phyloP scores from a whole-genome alignment of 2,888 invertebrate species.

The Linnaemya tessellans region DNA sequence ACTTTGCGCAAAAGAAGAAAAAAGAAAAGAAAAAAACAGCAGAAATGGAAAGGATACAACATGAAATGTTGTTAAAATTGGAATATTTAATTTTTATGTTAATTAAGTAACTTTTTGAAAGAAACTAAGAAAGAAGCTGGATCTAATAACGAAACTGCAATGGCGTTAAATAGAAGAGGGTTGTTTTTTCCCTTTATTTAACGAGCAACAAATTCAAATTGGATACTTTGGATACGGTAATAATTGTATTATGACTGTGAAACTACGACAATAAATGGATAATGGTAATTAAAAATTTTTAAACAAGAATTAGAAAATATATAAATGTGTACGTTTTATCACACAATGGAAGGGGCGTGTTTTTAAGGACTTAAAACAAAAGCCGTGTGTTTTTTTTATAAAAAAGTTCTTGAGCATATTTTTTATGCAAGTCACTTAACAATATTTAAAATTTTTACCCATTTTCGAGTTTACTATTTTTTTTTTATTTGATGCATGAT shows the following conservation, averaged over 20 bases:
- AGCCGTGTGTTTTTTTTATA: neutral
- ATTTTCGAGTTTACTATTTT: too few species aligned
- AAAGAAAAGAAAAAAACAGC: constrained; percentile 22
- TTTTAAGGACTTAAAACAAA: neutral
- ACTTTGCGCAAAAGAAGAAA: neutral
- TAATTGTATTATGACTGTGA: constrained; percentile 52
- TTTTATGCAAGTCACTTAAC: too few species aligned
- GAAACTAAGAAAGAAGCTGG: constrained; percentile 1
- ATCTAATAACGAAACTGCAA: constrained; percentile 19
- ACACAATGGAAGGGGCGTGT: constrained; percentile 40
- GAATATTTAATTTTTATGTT: constrained; percentile 73
- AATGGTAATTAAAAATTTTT: constrained; percentile 49
- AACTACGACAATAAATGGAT: constrained; percentile 6
- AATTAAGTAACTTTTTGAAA: constrained; percentile 57
- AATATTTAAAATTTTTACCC: too few species aligned
- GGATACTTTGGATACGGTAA: constrained; percentile 60
- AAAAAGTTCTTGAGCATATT: too few species aligned
- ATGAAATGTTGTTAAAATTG: constrained; percentile 70
- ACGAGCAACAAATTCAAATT: constrained; percentile 67
- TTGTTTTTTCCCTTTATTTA: constrained; percentile 49
- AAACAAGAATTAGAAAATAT: neutral
- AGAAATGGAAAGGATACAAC: constrained; percentile 50
- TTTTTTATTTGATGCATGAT: too few species aligned
- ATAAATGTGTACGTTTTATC: neutral
- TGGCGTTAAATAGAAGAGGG: constrained; percentile 44